These are phyloP conservation scores for Myotis brandtii DNA, from an alignment of 2,113 vertebrate species.

Conservation along the genomic window DNA sequence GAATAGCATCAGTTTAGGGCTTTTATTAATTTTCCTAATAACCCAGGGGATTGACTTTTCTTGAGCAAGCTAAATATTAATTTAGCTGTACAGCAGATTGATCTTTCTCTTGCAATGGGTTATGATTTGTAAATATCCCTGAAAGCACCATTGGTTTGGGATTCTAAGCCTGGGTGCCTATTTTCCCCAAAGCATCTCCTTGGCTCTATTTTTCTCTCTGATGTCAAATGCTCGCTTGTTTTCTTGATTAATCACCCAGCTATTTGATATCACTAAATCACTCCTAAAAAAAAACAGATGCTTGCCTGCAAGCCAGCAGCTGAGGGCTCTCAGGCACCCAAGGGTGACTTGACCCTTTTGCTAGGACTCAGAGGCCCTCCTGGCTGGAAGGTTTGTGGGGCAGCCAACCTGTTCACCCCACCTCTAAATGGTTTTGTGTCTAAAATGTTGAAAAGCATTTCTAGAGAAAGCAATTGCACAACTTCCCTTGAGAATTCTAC, in stretches of 20 bases:
- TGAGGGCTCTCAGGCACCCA: constrained; percentile 44
- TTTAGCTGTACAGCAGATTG: constrained; percentile 32
- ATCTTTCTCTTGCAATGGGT: not conserved
- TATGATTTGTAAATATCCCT: constrained; percentile 43
- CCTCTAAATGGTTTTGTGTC: not conserved
- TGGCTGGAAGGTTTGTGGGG: not conserved
- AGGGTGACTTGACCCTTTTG: constrained; percentile 53
- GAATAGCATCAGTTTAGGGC: not conserved
- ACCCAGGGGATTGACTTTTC: constrained; percentile 40
- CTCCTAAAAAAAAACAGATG: constrained; percentile 59
- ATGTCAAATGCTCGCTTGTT: constrained; percentile 74
- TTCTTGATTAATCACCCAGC: constrained; percentile 70
- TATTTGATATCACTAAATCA: constrained; percentile 71
- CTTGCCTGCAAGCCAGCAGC: constrained; percentile 4
- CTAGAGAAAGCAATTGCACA: not conserved
- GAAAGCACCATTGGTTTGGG: not conserved
- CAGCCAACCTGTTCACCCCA: not conserved
- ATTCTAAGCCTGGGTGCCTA: not conserved
- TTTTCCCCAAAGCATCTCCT: constrained; percentile 33
- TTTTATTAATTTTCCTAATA: constrained; percentile 59
- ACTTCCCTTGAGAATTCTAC: not conserved
- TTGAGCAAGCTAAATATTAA: constrained; percentile 59
- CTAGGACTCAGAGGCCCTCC: constrained; percentile 18
- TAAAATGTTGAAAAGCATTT: constrained; percentile 37
- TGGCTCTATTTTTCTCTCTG: constrained; percentile 2